Evolutionary conservation across 2,888 invertebrate genomes (phyloP).

Genomic region (Clusia tigrina): DNA sequence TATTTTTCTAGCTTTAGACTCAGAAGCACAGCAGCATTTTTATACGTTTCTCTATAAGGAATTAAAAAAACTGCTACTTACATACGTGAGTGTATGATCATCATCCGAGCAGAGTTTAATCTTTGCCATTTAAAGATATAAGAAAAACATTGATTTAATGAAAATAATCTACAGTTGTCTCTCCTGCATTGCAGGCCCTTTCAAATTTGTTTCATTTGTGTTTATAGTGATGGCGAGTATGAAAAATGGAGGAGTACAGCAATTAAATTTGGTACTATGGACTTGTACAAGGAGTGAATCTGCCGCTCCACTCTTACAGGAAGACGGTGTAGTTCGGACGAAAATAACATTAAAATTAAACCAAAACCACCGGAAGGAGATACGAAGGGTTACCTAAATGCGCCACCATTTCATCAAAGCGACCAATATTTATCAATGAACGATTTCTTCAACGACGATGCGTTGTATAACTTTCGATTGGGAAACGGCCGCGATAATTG

Average conservation of each 20-base stretch:
- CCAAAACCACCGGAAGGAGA: too few species aligned
- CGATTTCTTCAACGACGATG: not conserved
- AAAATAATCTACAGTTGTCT: conserved; percentile 6
- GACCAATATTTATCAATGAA: not conserved
- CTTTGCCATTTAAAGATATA: conserved; percentile 14
- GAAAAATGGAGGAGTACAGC: too few species aligned
- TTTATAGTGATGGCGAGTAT: not conserved
- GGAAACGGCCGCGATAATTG: conserved; percentile 13
- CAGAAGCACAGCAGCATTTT: not conserved
- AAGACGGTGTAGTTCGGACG: too few species aligned
- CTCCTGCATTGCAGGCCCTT: not conserved
- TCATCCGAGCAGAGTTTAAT: not conserved
- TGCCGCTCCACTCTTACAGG: too few species aligned
- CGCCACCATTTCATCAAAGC: too few species aligned
- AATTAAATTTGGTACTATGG: too few species aligned
- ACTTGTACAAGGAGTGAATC: too few species aligned
- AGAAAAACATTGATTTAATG: conserved; percentile 15
- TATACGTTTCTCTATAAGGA: conserved; percentile 10
- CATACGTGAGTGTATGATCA: conserved; percentile 17
- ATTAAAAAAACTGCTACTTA: conserved; percentile 9
- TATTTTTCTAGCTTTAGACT: not conserved
- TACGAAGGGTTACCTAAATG: too few species aligned
- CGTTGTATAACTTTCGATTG: not conserved
- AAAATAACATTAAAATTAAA: too few species aligned
- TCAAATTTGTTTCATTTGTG: not conserved